Evolutionary conservation across 2,888 invertebrate genomes (phyloP).

Genomic region (Agrochola macilenta): DNA sequence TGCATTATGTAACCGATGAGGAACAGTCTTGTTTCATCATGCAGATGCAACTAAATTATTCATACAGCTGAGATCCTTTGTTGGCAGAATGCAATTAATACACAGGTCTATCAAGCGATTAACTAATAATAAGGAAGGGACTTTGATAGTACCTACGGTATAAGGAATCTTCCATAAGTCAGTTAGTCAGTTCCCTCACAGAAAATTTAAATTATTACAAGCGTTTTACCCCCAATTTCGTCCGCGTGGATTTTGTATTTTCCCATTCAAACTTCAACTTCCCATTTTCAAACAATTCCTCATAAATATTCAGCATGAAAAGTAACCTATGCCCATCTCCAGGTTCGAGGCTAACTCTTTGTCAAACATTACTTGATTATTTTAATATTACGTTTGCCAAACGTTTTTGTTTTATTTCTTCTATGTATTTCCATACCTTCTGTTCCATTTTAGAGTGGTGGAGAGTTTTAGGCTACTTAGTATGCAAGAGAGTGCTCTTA

Average conservation of each 20-base stretch:
- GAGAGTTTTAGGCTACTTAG: conserved; percentile 49
- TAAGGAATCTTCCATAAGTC: background rate
- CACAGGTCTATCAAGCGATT: background rate
- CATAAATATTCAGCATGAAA: conserved; percentile 1
- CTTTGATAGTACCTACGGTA: background rate
- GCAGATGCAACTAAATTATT: conserved; percentile 5
- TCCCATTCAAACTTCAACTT: background rate
- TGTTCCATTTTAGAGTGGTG: conserved; percentile 15
- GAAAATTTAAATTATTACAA: background rate
- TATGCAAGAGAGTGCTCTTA: conserved; percentile 48
- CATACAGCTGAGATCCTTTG: conserved; percentile 2
- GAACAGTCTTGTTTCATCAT: background rate
- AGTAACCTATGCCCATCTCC: background rate
- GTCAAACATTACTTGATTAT: background rate
- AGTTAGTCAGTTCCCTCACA: background rate
- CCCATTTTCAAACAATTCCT: background rate
- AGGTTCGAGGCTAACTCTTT: background rate
- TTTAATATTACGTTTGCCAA: background rate
- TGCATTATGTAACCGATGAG: background rate
- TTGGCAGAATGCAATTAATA: conserved; percentile 34
- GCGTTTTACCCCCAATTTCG: background rate
- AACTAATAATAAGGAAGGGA: conserved; percentile 7
- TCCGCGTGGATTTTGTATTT: background rate
- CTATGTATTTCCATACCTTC: conserved; percentile 22
- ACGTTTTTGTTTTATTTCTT: conserved; percentile 4